Conservation (phyloP, 2,888 invertebrate genomes). For the Macrophya alboannulata region DNA sequence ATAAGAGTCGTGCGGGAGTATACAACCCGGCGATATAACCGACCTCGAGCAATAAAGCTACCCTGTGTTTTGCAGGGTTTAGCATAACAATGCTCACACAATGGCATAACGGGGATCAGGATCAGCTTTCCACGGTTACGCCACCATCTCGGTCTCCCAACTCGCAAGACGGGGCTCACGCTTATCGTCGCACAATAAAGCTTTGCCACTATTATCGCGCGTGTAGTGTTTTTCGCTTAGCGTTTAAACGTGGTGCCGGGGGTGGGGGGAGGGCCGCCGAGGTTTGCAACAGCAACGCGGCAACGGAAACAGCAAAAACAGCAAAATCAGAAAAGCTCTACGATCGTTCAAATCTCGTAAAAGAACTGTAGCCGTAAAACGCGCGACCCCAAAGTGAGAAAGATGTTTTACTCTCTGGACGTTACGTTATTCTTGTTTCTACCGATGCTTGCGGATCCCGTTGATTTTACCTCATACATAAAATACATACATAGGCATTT, state of each 20-base stretch:
- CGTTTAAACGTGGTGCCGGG: not conserved
- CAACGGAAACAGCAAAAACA: not conserved
- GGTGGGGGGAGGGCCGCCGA: not conserved
- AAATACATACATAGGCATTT: no score
- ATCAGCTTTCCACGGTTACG: slow-evolving; percentile 60
- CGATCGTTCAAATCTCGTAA: slow-evolving; percentile 43
- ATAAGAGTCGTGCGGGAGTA: not conserved
- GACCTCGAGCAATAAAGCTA: slow-evolving; percentile 49
- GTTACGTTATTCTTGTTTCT: not conserved
- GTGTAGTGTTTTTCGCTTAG: slow-evolving; percentile 47
- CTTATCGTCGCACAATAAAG: slow-evolving; percentile 54
- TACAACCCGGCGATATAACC: not conserved
- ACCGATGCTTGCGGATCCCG: not conserved
- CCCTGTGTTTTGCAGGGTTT: slow-evolving; percentile 59
- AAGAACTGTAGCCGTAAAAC: slow-evolving; percentile 42
- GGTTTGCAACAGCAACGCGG: not conserved
- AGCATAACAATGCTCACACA: slow-evolving; percentile 65
- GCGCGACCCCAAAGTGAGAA: slow-evolving; percentile 34
- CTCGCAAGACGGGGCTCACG: slow-evolving; percentile 15
- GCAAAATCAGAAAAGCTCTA: not conserved
- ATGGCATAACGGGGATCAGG: slow-evolving; percentile 59
- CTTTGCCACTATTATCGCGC: slow-evolving; percentile 39
- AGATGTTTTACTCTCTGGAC: slow-evolving; percentile 6
- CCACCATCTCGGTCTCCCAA: slow-evolving; percentile 49
- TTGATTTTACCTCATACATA: no score